phyloP scores from a whole-genome alignment of 2,797 vertebrate genomes.

The Pempheris klunzingeri region DNA sequence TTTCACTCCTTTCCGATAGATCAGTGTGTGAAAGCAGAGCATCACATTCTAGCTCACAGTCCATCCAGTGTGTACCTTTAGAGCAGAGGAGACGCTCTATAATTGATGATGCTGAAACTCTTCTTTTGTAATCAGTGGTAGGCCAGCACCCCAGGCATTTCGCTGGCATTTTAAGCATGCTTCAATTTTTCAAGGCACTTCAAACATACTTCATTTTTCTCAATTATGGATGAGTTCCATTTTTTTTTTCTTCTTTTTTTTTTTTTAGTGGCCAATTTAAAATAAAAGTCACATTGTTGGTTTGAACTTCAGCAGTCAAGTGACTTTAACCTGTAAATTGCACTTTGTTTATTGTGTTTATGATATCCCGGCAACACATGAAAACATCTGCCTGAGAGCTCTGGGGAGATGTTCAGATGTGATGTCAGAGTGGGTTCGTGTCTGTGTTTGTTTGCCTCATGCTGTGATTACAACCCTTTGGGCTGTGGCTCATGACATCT shows the following conservation, averaged over 20 bases:
- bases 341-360: not conserved
- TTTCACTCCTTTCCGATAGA: slow-evolving; percentile 11
- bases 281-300: slow-evolving; percentile 36
- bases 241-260: slow-evolving; percentile 21
- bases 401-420: slow-evolving; percentile 28
- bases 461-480: slow-evolving; percentile 30
- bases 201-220: slow-evolving; percentile 27
- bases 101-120: slow-evolving; percentile 64
- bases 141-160: slow-evolving; percentile 54
- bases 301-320: slow-evolving; percentile 14
- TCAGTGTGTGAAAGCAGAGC: slow-evolving; percentile 9
- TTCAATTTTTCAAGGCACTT: slow-evolving; percentile 44
- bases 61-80: slow-evolving; percentile 36
- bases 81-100: slow-evolving; percentile 50
- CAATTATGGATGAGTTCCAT: slow-evolving; percentile 28
- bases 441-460: slow-evolving; percentile 8
- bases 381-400: slow-evolving; percentile 23
- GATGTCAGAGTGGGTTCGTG: slow-evolving; percentile 23
- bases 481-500: slow-evolving; percentile 59
- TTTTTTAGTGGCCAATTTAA: slow-evolving; percentile 13
- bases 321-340: slow-evolving; percentile 6
- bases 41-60: slow-evolving; percentile 15
- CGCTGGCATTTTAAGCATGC: slow-evolving; percentile 28
- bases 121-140: slow-evolving; percentile 61
- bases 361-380: slow-evolving; percentile 6